A percentile compares a stretch with the other conserved stretches of the same genome.
Evolutionary conservation across 1,140 invertebrate genomes (phyloP).

Genomic region (Belonocnema kinseyi): DNA sequence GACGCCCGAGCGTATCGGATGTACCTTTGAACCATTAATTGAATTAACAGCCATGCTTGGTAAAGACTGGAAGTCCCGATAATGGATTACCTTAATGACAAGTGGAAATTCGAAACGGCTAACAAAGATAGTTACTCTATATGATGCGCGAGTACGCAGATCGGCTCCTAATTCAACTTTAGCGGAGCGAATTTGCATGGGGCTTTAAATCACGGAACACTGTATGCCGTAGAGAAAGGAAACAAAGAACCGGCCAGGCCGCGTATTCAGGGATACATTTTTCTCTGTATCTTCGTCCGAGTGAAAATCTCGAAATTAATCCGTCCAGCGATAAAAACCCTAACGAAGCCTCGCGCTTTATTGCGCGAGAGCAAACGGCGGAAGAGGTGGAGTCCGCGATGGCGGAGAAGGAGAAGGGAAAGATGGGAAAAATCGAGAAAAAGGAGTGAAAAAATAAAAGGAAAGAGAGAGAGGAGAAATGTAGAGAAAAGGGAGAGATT

Average conservation of each 20-base stretch:
- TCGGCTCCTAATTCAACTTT: constrained; percentile 30
- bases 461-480: constrained; percentile 35
- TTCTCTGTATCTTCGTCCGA: constrained; percentile 24
- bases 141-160: constrained; percentile 25
- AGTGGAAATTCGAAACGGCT: constrained; percentile 30
- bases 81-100: constrained; percentile 31
- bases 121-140: constrained; percentile 28
- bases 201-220: constrained; percentile 25
- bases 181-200: constrained; percentile 29
- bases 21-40: constrained; percentile 31
- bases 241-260: constrained; percentile 29
- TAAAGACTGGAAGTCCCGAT: constrained; percentile 30
- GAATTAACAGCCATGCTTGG: constrained; percentile 27
- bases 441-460: constrained; percentile 24
- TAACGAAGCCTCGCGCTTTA: constrained; percentile 67
- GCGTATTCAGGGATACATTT: constrained; percentile 30
- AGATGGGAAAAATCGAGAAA: not conserved
- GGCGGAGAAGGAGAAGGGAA: constrained; percentile 5
- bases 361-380: constrained; percentile 61
- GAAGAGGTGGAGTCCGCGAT: constrained; percentile 41
- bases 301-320: constrained; percentile 63
- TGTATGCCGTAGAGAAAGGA: constrained; percentile 21
- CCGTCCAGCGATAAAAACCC: constrained; percentile 60
- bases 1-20: constrained; percentile 27
- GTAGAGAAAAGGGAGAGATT: constrained; percentile 39